Conservation (phyloP, 2,888 invertebrate genomes). For the Limnephilus marmoratus region DNA sequence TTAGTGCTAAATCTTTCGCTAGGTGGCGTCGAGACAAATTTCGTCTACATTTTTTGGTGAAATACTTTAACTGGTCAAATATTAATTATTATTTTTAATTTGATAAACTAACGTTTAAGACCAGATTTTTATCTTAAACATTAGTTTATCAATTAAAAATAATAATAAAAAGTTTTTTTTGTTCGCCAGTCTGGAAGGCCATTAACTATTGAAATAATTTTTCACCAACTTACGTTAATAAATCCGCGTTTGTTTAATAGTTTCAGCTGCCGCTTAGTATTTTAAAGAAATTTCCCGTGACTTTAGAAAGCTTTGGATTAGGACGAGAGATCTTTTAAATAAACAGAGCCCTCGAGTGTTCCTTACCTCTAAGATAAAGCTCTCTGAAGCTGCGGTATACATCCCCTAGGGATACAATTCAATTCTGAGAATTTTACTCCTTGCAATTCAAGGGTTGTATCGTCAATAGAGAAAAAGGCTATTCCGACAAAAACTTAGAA, state of each 20-base stretch:
- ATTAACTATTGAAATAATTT: too few relatives aligned
- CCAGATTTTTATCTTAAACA: too few relatives aligned
- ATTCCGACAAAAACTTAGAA: neutral
- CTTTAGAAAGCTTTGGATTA: neutral
- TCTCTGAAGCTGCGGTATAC: neutral
- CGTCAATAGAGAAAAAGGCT: neutral
- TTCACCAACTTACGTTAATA: too few relatives aligned
- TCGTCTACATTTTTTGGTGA: too few relatives aligned
- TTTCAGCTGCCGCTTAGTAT: neutral
- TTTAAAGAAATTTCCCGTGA: neutral
- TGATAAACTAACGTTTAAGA: too few relatives aligned
- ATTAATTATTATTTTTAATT: too few relatives aligned
- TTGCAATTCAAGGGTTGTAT: neutral
- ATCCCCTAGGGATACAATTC: conserved; percentile 4
- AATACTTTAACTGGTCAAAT: too few relatives aligned
- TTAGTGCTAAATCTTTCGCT: too few relatives aligned
- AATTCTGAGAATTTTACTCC: neutral
- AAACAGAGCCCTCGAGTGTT: conserved; percentile 2
- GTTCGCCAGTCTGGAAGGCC: too few relatives aligned
- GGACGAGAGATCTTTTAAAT: neutral
- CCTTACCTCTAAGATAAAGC: neutral
- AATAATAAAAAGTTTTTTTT: too few relatives aligned
- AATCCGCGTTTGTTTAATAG: neutral
- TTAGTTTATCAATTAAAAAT: too few relatives aligned
- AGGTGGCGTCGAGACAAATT: too few relatives aligned